phyloP scores from a whole-genome alignment of 1,140 invertebrate genomes.

The Macrostomum lignano region DNA sequence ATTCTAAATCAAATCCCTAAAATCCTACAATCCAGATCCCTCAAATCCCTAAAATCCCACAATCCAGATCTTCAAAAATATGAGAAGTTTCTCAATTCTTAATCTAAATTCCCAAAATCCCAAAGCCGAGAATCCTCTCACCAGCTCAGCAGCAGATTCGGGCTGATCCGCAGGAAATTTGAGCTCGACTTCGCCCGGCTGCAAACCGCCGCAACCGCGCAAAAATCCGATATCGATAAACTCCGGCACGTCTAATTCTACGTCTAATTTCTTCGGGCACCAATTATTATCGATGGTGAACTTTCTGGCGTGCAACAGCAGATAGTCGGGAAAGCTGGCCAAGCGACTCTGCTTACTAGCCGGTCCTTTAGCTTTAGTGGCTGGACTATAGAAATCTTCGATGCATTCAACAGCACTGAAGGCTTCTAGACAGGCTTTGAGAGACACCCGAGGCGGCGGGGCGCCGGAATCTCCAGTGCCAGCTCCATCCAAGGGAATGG shows the following conservation, averaged over 20 bases:
- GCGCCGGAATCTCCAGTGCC: slow-evolving; percentile 49
- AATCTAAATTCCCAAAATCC: too few species aligned
- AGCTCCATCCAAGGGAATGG: slow-evolving; percentile 49
- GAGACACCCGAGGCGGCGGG: too few species aligned
- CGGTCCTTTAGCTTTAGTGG: slow-evolving; percentile 49
- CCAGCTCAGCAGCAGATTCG: not conserved
- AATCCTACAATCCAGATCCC: too few species aligned
- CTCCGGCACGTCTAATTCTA: slow-evolving; percentile 40
- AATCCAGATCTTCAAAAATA: too few species aligned
- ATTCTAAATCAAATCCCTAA: too few species aligned
- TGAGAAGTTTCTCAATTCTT: too few species aligned
- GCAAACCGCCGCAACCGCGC: slow-evolving; percentile 42
- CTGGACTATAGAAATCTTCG: slow-evolving; percentile 63
- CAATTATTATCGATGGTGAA: slow-evolving; percentile 66
- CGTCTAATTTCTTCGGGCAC: slow-evolving; percentile 54
- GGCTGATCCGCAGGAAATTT: slow-evolving; percentile 30
- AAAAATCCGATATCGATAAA: slow-evolving; percentile 45
- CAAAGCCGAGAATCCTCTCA: too few species aligned
- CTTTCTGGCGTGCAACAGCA: slow-evolving; percentile 73
- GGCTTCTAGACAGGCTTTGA: slow-evolving; percentile 50
- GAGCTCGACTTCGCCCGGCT: slow-evolving; percentile 47
- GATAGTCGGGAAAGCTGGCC: slow-evolving; percentile 60
- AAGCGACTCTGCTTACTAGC: slow-evolving; percentile 58
- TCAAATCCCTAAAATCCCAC: too few species aligned
- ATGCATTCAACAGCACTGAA: slow-evolving; percentile 49